Evolutionary conservation across 37 sponge, comb jelly and placozoan genomes (phyloP), one percentile per base, ranked within the genome.

Genomic region (Corticium candelabrum): DNA sequence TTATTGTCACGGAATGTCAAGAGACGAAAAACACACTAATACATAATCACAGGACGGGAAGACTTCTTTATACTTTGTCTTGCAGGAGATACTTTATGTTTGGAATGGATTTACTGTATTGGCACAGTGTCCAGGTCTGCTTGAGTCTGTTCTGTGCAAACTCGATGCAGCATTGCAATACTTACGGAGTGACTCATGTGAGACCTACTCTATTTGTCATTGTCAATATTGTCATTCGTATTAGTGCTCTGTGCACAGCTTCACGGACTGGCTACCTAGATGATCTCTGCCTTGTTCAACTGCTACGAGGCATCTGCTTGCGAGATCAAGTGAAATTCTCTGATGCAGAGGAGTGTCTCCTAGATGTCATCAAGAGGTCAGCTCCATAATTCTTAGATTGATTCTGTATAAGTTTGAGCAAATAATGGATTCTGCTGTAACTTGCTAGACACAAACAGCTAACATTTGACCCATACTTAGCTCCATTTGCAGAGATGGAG

Each of bases 51-150:
- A 34, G 5, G 31, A 71, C 34, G 75, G 67, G 33, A 31, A 78
- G 30, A 72, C 31, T 77, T 77, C 67, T 36, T 56, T 31, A 39
- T 74, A 2, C 27, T 2, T 37, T 3, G 32, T 27, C 57, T 39
- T 41, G 29, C 34, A 92, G 93, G 93, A 92, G 75, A 68, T 92
- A 67, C 38, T 92, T 7, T 92, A 89, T 82, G 79, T 80, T 1
- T 89, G 89, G 83, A 92, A 92, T 79, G 82, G 68, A 1, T 92
- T 89, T 78, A 68, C 50, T 0, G 38, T 89, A 1, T 40, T 86
- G 37, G 38, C 56, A 0, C 78, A 85, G 67, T 82, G 77, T 38
- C 62, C 37, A 2, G 75, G 36, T 34, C 76, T 89, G 2, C 34
- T 85, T 1, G 37, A 76, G 3, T 37, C 38, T 40, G 39, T 85